phyloP scores from a whole-genome alignment of 1,140 invertebrate species.

The Drosophila paulistorum region DNA sequence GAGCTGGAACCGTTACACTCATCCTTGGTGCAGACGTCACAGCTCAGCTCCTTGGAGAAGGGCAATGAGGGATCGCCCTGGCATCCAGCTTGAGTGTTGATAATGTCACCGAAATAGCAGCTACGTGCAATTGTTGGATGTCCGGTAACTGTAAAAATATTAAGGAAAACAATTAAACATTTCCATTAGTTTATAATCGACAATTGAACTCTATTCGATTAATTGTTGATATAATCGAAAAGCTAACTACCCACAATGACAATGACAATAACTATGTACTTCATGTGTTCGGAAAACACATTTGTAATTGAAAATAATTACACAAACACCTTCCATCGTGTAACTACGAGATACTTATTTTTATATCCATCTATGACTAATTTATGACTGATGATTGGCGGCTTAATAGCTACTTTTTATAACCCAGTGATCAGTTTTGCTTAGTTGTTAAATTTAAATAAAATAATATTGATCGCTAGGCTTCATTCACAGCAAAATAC shows the following conservation, averaged over 20 bases:
- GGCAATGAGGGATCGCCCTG: slow-evolving; percentile 54
- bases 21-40: slow-evolving; percentile 72
- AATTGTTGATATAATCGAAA: slow-evolving; percentile 13
- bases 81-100: slow-evolving; percentile 57
- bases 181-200: background rate
- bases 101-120: slow-evolving; percentile 71
- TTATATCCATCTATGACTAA: background rate
- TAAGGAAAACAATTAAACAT: background rate
- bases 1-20: slow-evolving; percentile 70
- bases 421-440: background rate
- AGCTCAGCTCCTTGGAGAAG: slow-evolving; percentile 59
- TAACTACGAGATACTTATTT: background rate
- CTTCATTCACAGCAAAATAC: too few species aligned
- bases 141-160: slow-evolving; percentile 41
- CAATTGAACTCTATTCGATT: background rate
- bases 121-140: slow-evolving; percentile 58
- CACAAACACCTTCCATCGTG: background rate
- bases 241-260: slow-evolving; percentile 2
- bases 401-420: background rate
- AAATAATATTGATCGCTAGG: too few species aligned
- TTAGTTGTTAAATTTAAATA: background rate
- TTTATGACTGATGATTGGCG: background rate
- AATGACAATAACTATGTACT: background rate
- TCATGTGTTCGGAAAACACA: background rate
- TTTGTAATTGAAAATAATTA: slow-evolving; percentile 6